These are phyloP conservation scores for Chrysomela aeneicollis DNA, from an alignment of 2,888 invertebrate genomes.

Conservation along the genomic window DNA sequence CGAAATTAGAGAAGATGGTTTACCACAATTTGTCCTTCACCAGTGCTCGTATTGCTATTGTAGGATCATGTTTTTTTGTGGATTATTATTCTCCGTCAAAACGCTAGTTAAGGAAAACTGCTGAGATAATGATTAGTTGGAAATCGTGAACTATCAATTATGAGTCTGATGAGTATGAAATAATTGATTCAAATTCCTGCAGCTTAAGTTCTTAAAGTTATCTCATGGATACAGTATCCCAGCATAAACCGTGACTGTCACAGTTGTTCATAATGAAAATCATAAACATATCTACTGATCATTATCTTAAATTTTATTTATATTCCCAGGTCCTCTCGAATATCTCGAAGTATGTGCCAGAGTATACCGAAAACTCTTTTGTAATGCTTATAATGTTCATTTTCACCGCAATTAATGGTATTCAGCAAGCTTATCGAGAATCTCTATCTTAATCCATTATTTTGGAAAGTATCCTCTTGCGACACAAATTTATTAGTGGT, in stretches of 20 bases:
- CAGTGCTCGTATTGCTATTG: no score
- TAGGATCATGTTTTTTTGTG: no score
- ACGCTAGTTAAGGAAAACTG: no score
- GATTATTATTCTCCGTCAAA: no score
- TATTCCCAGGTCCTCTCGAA: constrained; percentile 31
- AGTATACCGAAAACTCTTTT: constrained; percentile 24
- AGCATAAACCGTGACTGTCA: not conserved
- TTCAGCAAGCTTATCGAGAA: constrained; percentile 28
- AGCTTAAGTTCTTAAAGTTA: no score
- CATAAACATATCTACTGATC: constrained; percentile 31
- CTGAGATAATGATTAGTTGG: no score
- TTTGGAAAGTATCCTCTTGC: constrained; percentile 19
- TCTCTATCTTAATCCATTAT: constrained; percentile 31
- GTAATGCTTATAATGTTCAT: constrained; percentile 30
- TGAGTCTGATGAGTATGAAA: no score
- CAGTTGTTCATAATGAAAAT: constrained; percentile 27
- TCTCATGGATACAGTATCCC: not conserved
- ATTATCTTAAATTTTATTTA: constrained; percentile 31
- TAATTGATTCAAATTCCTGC: no score
- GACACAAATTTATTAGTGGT: constrained; percentile 19
- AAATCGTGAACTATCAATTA: no score
- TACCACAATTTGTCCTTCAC: no score
- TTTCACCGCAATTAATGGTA: constrained; percentile 34
- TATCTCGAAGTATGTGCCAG: constrained; percentile 35
- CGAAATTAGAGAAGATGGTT: no score